These are phyloP conservation scores for Microcebus lehilahytsara DNA, from an alignment of 2,113 vertebrate genomes.

Conservation along the genomic window DNA sequence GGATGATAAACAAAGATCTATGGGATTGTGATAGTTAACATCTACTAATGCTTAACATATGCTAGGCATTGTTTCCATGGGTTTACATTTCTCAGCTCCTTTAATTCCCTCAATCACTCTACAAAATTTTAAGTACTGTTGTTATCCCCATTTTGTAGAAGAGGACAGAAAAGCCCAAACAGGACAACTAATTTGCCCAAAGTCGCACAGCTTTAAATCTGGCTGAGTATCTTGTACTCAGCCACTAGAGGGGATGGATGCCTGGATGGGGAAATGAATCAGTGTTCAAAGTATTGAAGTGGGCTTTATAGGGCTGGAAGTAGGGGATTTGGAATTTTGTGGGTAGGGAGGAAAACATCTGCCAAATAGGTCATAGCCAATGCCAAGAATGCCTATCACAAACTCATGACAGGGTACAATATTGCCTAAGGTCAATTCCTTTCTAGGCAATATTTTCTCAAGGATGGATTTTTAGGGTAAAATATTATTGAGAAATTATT, in stretches of 20 bases:
- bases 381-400: neutral
- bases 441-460: neutral
- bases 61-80: neutral
- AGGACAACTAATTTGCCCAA: neutral
- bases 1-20: neutral
- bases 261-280: neutral
- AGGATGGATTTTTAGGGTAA: slow-evolving; percentile 16
- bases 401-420: neutral
- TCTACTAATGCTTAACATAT: neutral
- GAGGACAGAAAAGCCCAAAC: neutral
- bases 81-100: neutral
- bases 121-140: neutral
- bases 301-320: neutral
- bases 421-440: neutral
- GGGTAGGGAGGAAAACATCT: neutral
- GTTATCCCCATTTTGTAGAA: neutral
- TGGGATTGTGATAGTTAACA: neutral
- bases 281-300: neutral
- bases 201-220: neutral
- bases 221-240: neutral
- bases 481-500: slow-evolving; percentile 43
- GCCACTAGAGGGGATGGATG: neutral
- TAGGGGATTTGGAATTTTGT: neutral
- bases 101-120: neutral
- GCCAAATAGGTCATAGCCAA: neutral